These are phyloP conservation scores for Hemicordylus capensis DNA, from an alignment of 2,113 vertebrate species.

Conservation along the genomic window DNA sequence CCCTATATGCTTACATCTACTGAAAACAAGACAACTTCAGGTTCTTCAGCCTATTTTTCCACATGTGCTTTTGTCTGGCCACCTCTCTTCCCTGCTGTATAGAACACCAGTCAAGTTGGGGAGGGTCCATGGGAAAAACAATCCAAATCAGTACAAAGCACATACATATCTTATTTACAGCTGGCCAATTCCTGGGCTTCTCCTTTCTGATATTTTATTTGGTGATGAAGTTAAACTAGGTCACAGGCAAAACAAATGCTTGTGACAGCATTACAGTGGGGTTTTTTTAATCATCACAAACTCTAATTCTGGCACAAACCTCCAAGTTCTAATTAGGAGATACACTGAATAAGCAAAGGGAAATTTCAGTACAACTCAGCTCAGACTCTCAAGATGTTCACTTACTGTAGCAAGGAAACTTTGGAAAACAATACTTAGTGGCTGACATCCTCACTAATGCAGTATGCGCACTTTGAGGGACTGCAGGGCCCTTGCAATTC, in stretches of 20 bases:
- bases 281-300: slow-evolving; percentile 9
- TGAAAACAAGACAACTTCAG: neutral
- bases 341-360: neutral
- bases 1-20: neutral
- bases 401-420: neutral
- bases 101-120: too few species aligned
- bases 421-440: neutral
- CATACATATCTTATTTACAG: neutral
- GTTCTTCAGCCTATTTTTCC: neutral
- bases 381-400: neutral
- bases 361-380: neutral
- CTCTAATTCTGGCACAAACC: neutral
- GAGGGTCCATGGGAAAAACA: too few species aligned
- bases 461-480: too few species aligned
- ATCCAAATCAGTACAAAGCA: too few species aligned
- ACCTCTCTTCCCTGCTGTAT: neutral
- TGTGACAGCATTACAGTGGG: neutral
- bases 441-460: neutral
- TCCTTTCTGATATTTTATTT: neutral
- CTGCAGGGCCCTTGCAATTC: too few species aligned
- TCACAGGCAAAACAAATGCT: neutral
- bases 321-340: neutral
- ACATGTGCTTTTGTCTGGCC: too few species aligned
- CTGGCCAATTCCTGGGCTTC: neutral
- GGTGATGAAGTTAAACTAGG: neutral